Percentiles rank a stretch among this genome's conserved stretches.
Conservation (phyloP, 2,888 invertebrate species). For the Acanthacorydalis orientalis region DNA sequence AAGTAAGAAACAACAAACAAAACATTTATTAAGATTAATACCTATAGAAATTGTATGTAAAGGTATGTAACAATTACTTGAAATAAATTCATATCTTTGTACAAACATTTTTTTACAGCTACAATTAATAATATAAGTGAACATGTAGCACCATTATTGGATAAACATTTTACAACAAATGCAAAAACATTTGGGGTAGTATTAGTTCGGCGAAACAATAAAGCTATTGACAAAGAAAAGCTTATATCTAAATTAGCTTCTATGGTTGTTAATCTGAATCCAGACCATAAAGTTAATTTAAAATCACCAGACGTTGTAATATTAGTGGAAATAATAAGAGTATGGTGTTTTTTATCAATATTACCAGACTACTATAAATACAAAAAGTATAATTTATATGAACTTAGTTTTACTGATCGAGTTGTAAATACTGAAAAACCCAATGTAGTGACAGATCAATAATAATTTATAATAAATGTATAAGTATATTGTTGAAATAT, state of each 20-base stretch:
- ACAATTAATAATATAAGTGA: conserved; percentile 27
- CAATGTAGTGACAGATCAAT: too few species aligned
- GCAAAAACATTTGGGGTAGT: conserved; percentile 58
- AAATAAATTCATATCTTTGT: background rate
- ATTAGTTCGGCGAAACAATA: conserved; percentile 66
- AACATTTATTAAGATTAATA: conserved; percentile 60
- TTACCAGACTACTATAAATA: conserved; percentile 60
- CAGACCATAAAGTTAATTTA: conserved; percentile 60
- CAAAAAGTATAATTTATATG: conserved; percentile 73
- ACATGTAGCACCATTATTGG: conserved; percentile 46
- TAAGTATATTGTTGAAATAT: too few species aligned
- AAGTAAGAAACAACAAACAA: conserved; percentile 52
- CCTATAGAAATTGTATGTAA: conserved; percentile 71
- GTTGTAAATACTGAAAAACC: too few species aligned
- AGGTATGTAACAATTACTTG: conserved; percentile 4
- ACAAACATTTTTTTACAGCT: background rate
- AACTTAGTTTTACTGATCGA: conserved; percentile 23
- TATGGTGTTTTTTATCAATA: conserved; percentile 62
- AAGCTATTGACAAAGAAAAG: conserved; percentile 47
- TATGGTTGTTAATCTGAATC: conserved; percentile 48
- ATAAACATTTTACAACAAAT: conserved; percentile 55
- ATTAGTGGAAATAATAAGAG: conserved; percentile 68
- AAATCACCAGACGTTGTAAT: conserved; percentile 61
- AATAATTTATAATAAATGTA: too few species aligned
- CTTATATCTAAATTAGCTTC: conserved; percentile 59